phyloP scores from a whole-genome alignment of 2,888 invertebrate species.

The Amaurobius ferox region DNA sequence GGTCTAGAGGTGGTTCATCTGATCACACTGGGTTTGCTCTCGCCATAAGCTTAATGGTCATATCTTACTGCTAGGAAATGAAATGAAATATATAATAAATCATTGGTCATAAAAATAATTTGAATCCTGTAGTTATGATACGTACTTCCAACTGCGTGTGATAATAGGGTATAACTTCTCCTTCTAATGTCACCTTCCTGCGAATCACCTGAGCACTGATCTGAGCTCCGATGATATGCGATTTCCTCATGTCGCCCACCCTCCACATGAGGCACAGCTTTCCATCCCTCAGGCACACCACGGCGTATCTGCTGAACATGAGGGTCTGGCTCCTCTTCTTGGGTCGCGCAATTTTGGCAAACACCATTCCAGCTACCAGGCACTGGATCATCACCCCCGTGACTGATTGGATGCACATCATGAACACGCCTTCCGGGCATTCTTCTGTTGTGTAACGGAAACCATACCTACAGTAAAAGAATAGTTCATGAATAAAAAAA shows the following conservation, averaged over 20 bases:
- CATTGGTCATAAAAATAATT: too few species aligned
- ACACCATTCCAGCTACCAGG: constrained; percentile 89
- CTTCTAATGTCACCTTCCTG: constrained; percentile 85
- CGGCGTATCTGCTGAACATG: constrained; percentile 93
- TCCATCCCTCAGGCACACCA: constrained; percentile 94
- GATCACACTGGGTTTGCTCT: too few species aligned
- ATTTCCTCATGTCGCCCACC: constrained; percentile 95
- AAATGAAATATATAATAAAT: too few species aligned
- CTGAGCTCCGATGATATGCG: constrained; percentile 98
- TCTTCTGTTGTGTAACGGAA: constrained; percentile 91
- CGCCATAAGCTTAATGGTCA: too few species aligned
- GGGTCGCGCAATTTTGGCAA: constrained; percentile 96
- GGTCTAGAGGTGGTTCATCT: too few species aligned
- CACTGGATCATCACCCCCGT: constrained; percentile 88
- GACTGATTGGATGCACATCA: constrained; percentile 94
- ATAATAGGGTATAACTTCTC: constrained; percentile 94
- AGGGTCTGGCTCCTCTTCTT: constrained; percentile 97
- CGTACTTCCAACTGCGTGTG: constrained; percentile 82
- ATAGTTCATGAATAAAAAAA: too few species aligned
- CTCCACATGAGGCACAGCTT: constrained; percentile 94
- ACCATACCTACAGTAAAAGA: too few species aligned
- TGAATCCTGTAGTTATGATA: background rate
- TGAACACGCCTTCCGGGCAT: constrained; percentile 93
- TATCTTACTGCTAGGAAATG: too few species aligned
- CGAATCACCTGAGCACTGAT: constrained; percentile 95